Evolutionary conservation across 2,888 invertebrate species (phyloP).

Genomic region (Polymixis flavicincta): DNA sequence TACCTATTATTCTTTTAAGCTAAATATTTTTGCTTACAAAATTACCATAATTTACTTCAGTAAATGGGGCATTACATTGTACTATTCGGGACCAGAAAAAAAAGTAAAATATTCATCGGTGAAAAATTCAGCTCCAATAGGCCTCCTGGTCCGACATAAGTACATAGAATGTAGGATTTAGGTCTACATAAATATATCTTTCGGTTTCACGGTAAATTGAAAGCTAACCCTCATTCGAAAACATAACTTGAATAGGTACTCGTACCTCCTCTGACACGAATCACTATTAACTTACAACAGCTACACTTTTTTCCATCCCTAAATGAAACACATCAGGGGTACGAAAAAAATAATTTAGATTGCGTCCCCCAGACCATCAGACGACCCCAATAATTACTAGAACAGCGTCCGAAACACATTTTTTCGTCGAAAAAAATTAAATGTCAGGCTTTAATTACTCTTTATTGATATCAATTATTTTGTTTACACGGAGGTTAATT

Average conservation of each 20-base stretch:
- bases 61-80: too few species aligned
- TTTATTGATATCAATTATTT: conserved; percentile 60
- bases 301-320: conserved; percentile 31
- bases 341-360: conserved; percentile 44
- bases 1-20: too few species aligned
- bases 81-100: too few species aligned
- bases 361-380: conserved; percentile 17
- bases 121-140: too few species aligned
- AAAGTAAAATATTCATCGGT: too few species aligned
- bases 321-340: conserved; percentile 15
- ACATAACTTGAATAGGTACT: background rate
- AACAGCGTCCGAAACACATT: conserved; percentile 12
- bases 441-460: conserved; percentile 58
- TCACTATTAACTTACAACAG: conserved; percentile 24
- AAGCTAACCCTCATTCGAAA: background rate
- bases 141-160: too few species aligned
- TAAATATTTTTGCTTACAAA: too few species aligned
- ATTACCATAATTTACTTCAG: too few species aligned
- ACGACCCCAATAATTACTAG: conserved; percentile 58
- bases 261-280: background rate
- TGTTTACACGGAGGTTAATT: conserved; percentile 55
- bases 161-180: background rate
- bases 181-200: background rate
- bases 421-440: conserved; percentile 43
- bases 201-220: background rate